Conservation (phyloP, 2,113 vertebrate genomes). For the Ceyx melanurus region DNA sequence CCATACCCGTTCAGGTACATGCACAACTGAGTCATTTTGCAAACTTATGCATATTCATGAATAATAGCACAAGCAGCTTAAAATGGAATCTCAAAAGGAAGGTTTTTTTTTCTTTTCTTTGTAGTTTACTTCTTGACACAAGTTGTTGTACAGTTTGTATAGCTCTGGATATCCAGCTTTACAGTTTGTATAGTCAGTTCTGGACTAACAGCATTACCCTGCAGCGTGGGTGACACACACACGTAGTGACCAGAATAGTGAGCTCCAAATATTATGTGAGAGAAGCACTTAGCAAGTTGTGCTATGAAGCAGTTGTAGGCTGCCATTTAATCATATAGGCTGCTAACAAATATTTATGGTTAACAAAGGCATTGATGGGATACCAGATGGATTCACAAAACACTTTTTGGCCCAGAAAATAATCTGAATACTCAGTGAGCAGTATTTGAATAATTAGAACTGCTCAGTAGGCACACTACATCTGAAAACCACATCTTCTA, state of each 20-base stretch:
- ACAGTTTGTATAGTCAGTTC: not conserved
- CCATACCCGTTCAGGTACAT: not conserved
- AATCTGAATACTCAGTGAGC: not conserved
- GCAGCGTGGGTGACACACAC: not conserved
- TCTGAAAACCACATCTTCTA: not conserved
- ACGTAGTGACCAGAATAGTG: not conserved
- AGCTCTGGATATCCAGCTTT: not conserved
- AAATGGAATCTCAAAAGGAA: not conserved
- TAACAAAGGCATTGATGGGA: not conserved
- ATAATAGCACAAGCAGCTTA: not conserved
- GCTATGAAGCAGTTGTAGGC: not conserved
- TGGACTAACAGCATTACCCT: not conserved
- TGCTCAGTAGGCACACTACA: not conserved
- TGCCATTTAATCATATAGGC: not conserved
- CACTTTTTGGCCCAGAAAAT: not conserved
- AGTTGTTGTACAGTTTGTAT: not conserved
- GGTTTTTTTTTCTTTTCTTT: not conserved
- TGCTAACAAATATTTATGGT: slow-evolving; percentile 29
- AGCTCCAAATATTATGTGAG: not conserved
- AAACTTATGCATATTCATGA: not conserved
- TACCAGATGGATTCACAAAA: not conserved
- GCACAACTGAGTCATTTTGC: not conserved
- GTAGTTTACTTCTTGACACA: not conserved
- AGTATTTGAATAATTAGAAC: not conserved
- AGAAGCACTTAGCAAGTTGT: not conserved